Conservation (phyloP, 2,888 invertebrate genomes). For the Acleris sparsana region DNA sequence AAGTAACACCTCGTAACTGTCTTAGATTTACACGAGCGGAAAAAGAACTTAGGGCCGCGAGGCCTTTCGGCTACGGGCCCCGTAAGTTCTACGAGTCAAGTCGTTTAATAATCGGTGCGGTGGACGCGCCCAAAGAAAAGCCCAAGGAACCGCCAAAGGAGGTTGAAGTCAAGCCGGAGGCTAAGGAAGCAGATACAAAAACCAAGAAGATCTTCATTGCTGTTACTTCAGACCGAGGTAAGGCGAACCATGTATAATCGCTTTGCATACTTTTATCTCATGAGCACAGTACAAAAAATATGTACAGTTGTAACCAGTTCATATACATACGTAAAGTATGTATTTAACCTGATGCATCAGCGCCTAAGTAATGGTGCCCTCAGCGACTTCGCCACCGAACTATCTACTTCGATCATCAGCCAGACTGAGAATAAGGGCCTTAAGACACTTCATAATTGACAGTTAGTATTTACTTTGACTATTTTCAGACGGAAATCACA, state of each 20-base stretch:
- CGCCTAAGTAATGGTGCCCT: too few relatives aligned
- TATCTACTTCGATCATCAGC: too few relatives aligned
- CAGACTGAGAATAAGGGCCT: too few relatives aligned
- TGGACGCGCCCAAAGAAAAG: conserved; percentile 48
- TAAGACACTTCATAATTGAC: too few relatives aligned
- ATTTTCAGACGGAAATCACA: too few relatives aligned
- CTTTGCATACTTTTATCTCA: too few relatives aligned
- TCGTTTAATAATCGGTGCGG: conserved; percentile 54
- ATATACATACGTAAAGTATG: too few relatives aligned
- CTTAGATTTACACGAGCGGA: conserved; percentile 89
- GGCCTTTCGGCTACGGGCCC: conserved; percentile 88
- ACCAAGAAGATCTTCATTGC: conserved; percentile 83
- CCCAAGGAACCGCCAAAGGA: conserved; percentile 56
- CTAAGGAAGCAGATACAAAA: conserved; percentile 52
- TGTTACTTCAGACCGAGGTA: conserved; percentile 88
- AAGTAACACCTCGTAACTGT: not conserved
- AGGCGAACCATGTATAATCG: not conserved
- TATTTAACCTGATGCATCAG: too few relatives aligned
- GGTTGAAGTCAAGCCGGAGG: conserved; percentile 38
- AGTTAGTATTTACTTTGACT: too few relatives aligned
- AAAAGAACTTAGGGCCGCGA: conserved; percentile 87
- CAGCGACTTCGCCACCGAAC: too few relatives aligned
- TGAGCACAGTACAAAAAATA: too few relatives aligned
- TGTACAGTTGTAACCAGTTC: too few relatives aligned
- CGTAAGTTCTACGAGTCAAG: conserved; percentile 85